Base-by-base conservation (phyloP, 2,113 vertebrate species). In the Procavia capensis region DNA sequence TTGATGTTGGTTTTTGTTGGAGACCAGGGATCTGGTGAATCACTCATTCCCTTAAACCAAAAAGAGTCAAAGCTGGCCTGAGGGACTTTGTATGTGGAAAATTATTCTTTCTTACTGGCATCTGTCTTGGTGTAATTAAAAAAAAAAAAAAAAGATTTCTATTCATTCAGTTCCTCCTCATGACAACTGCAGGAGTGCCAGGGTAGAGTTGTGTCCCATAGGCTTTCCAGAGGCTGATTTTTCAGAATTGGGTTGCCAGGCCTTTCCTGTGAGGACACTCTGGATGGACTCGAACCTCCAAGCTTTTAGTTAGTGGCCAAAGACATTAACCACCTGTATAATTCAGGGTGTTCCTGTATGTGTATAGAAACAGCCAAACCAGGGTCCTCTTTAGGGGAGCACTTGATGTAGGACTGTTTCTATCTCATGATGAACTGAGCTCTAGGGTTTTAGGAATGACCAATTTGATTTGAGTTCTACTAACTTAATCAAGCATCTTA, bases 401-500 rank as follows among this genome's bases (percentile, higher is more conserved):
- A n/a, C 43, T 79, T 87, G n/a, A 64, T 84, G 72, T 3, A 64
- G 47, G 64, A 63, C 59, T 20, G 34, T 59, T 88, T 85, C 85
- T 29, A 6, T 64, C 74, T 88, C 57, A 25, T 1, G 29, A 24
- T 0, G 3, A 47, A 16, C 41, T 17, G 2, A 47, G 17, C 70
- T 75, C 27, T 76, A 59, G 50, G 64, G 39, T 36, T 5, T n/a
- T n/a, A n/a, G n/a, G n/a, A n/a, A n/a, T n/a, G n/a, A n/a, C n/a
- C n/a, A n/a, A 74, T 75, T 24, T 17, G 59, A 88, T 11, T 61
- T 25, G 61, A 34, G 59, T 61, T 93, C 64, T 83, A 45, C 72
- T 95, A 90, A 83, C 63, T 57, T 88, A 75, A 83, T 57, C 85
- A 86, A 72, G 59, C 84, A 57, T 93, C 80, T 17, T 59, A 61